Evolutionary conservation across 1,140 invertebrate species (phyloP).

Genomic region (Ectropis grisescens): DNA sequence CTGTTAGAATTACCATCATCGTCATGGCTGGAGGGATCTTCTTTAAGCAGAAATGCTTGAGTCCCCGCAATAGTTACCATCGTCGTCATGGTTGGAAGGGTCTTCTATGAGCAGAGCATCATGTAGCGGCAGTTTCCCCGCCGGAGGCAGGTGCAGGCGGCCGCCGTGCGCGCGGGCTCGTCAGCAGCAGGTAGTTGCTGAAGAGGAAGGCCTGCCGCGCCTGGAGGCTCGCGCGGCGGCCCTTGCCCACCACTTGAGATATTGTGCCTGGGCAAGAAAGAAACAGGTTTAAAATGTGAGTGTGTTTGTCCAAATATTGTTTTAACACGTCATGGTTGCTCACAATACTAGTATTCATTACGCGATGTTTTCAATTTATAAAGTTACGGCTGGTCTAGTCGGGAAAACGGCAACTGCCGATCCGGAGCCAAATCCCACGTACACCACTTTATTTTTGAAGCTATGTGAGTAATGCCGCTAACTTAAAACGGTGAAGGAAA

Average conservation of each 20-base stretch:
- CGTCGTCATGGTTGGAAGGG: constrained; percentile 73
- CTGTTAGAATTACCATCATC: constrained; percentile 29
- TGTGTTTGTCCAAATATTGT: no score
- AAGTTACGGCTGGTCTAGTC: no score
- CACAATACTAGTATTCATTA: no score
- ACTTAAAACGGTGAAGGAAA: no score
- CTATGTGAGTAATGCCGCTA: no score
- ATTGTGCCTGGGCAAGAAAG: constrained; percentile 62
- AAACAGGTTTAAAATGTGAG: no score
- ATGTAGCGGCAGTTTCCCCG: constrained; percentile 87
- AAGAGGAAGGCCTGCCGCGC: constrained; percentile 89
- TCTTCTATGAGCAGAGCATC: constrained; percentile 90
- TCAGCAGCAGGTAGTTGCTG: constrained; percentile 89
- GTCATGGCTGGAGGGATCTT: constrained; percentile 78
- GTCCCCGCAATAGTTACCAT: no score
- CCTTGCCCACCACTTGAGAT: constrained; percentile 71
- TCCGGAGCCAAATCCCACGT: no score
- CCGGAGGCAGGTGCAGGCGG: constrained; percentile 85
- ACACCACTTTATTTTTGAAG: no score
- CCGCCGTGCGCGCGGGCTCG: constrained; percentile 86
- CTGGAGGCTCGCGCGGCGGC: constrained; percentile 76
- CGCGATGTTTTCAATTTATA: no score
- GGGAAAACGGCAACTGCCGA: no score
- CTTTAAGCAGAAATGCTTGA: constrained; percentile 84
- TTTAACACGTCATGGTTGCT: no score